Conservation (phyloP, 2,113 vertebrate genomes). For the Petaurus breviceps region DNA sequence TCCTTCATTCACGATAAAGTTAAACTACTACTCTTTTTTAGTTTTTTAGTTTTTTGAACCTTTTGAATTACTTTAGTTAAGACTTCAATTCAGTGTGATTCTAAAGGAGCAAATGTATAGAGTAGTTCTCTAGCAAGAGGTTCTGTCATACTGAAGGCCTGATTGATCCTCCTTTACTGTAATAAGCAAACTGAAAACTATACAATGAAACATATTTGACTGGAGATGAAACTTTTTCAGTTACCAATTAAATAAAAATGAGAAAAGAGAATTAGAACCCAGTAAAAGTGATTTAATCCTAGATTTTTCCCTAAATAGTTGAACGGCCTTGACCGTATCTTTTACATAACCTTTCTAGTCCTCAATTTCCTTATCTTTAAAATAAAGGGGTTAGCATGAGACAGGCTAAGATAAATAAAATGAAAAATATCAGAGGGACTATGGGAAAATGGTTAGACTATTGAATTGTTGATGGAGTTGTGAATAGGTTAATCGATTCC, state of each 20-base stretch:
- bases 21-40: neutral
- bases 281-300: neutral
- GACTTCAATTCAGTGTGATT: neutral
- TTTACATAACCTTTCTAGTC: neutral
- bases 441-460: neutral
- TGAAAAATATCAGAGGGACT: neutral
- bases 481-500: neutral
- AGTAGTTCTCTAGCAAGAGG: neutral
- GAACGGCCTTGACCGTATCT: neutral
- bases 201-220: neutral
- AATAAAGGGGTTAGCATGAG: neutral
- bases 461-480: neutral
- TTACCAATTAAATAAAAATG: neutral
- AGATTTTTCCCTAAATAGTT: neutral
- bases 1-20: neutral
- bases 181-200: neutral
- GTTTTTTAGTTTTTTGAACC: neutral
- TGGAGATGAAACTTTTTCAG: neutral
- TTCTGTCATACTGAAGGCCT: too few relatives aligned
- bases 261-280: neutral
- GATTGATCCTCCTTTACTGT: neutral
- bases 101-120: neutral
- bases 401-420: neutral
- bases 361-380: neutral
- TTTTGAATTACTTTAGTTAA: neutral